These are phyloP conservation scores for rat (Rattus norvegicus) DNA, from an alignment of 2,113 vertebrate genomes.

Conservation along the genomic window DNA sequence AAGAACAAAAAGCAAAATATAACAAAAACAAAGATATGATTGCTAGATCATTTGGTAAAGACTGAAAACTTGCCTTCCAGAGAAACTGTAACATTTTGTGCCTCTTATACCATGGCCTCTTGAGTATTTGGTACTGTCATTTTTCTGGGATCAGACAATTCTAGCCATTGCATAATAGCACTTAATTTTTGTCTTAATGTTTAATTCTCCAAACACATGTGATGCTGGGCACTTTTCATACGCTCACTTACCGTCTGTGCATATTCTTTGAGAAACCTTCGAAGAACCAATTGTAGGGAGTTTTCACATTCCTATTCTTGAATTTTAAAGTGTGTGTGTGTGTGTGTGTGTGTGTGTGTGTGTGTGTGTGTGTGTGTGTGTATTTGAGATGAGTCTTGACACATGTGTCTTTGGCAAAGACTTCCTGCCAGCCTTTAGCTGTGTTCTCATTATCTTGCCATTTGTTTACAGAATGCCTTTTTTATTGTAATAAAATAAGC, in stretches of 20 bases:
- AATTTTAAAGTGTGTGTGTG: neutral
- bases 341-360: neutral
- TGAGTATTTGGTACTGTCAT: neutral
- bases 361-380: neutral
- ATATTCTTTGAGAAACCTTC: neutral
- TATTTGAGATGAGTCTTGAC: neutral
- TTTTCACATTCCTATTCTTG: neutral
- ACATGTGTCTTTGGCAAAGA: neutral
- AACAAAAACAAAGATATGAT: neutral
- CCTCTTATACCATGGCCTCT: neutral
- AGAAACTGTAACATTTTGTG: neutral
- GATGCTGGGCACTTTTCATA: neutral
- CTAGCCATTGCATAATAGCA: neutral
- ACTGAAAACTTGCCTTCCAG: neutral
- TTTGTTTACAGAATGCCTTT: neutral
- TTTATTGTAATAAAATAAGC: slow-evolving; percentile 7
- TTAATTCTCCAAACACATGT: neutral
- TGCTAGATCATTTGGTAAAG: neutral
- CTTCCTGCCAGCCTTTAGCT: neutral
- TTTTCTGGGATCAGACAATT: neutral
- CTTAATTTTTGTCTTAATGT: neutral
- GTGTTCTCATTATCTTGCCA: neutral
- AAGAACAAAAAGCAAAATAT: no score
- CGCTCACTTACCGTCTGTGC: neutral
- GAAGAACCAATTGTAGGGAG: neutral